Percentiles rank a stretch among this genome's conserved stretches.
These are phyloP conservation scores for Eremobia ochroleuca DNA, from an alignment of 2,888 invertebrate species.

Conservation along the genomic window DNA sequence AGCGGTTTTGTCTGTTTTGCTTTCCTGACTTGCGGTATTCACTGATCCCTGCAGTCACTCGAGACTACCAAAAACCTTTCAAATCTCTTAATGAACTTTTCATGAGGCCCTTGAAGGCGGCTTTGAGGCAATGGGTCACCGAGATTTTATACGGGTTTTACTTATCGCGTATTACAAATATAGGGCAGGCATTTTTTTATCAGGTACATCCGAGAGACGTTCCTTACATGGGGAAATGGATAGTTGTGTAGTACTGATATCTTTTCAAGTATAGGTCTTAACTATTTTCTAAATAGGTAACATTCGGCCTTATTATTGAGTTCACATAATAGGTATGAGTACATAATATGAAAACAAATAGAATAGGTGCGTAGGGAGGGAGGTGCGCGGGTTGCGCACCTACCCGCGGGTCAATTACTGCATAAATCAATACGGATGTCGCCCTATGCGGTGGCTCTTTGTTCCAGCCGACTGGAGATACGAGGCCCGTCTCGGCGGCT, in stretches of 20 bases:
- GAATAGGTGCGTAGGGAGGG: constrained; percentile 80
- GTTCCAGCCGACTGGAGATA: constrained; percentile 87
- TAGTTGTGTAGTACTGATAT: not conserved
- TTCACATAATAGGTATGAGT: constrained; percentile 60
- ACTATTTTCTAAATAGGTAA: constrained; percentile 4
- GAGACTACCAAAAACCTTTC: constrained; percentile 75
- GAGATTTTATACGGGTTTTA: constrained; percentile 62
- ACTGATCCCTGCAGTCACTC: constrained; percentile 70
- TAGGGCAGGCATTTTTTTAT: constrained; percentile 54
- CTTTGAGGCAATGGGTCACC: constrained; percentile 79
- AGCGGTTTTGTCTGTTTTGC: constrained; percentile 72
- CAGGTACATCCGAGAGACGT: constrained; percentile 37
- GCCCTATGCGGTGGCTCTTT: constrained; percentile 87
- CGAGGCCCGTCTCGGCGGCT: constrained; percentile 87
- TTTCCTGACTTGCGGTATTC: constrained; percentile 72
- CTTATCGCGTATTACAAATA: constrained; percentile 45
- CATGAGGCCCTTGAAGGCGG: constrained; percentile 72
- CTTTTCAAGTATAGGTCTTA: constrained; percentile 10
- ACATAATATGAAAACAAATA: constrained; percentile 76
- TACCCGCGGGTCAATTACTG: constrained; percentile 88
- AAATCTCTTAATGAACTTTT: constrained; percentile 80
- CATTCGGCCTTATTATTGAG: constrained; percentile 39
- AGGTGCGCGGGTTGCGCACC: constrained; percentile 83
- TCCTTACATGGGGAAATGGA: not conserved
- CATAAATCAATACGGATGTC: constrained; percentile 89